Evolutionary conservation across 23 tunicate genomes (phyloP).

Genomic region (Clavelina lepadiformis): DNA sequence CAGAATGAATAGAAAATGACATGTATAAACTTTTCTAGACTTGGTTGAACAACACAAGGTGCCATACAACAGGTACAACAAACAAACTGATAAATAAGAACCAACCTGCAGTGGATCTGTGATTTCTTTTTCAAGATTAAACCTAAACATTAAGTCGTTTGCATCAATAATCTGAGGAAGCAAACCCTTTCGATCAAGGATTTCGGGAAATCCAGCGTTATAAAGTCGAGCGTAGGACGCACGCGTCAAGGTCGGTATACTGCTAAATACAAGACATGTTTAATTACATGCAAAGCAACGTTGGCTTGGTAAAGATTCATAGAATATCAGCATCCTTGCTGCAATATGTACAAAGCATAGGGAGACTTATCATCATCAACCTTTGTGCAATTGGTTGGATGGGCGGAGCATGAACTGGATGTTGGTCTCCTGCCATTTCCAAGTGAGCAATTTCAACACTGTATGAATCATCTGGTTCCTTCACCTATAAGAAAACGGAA

Average conservation of each 20-base stretch:
- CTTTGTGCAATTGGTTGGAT: constrained; percentile 52
- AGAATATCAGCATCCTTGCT: not conserved
- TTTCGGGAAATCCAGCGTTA: constrained; percentile 59
- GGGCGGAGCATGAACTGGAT: constrained; percentile 71
- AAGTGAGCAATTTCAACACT: constrained; percentile 54
- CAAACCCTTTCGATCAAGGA: constrained; percentile 37
- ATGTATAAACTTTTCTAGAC: too few relatives aligned
- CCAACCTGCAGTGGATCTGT: constrained; percentile 68
- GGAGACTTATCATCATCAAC: constrained; percentile 4
- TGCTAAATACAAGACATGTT: not conserved
- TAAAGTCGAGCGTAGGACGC: constrained; percentile 69
- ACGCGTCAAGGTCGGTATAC: constrained; percentile 50
- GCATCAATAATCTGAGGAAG: constrained; percentile 51
- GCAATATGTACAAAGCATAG: not conserved
- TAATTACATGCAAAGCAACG: not conserved
- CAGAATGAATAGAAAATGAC: too few relatives aligned
- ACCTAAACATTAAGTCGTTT: constrained; percentile 8
- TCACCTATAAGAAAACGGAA: not conserved
- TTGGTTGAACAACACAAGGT: too few relatives aligned
- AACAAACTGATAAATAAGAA: too few relatives aligned
- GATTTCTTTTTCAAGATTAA: constrained; percentile 20
- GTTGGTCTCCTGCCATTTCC: constrained; percentile 42
- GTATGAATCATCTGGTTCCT: constrained; percentile 4
- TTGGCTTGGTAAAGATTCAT: not conserved
- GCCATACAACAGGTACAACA: too few relatives aligned